Evolutionary conservation across 2,888 invertebrate species (phyloP).

Genomic region (Callinectes sapidus): DNA sequence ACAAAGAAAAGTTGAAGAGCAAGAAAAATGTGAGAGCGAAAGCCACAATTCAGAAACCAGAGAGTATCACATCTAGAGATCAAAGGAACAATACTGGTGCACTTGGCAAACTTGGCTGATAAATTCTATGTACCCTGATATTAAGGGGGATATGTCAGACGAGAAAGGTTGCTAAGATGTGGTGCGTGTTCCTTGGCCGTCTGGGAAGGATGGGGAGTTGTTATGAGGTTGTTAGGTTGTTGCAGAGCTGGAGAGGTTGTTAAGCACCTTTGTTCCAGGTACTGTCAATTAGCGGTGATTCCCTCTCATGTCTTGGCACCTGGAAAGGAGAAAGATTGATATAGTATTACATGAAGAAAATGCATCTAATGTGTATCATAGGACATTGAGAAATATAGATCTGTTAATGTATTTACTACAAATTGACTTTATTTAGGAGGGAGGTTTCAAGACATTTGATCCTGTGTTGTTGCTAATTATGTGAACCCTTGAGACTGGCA

Average conservation of each 20-base stretch:
- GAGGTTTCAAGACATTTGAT: too few species aligned
- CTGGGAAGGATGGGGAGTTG: not conserved
- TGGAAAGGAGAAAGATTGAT: not conserved
- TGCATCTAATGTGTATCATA: too few species aligned
- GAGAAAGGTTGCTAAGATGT: not conserved
- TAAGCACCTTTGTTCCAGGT: not conserved
- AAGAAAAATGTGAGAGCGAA: not conserved
- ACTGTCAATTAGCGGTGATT: not conserved
- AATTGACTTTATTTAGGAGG: too few species aligned
- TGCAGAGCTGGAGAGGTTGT: not conserved
- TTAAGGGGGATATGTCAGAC: not conserved
- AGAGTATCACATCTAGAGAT: not conserved
- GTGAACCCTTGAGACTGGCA: too few species aligned
- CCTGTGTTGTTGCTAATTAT: too few species aligned
- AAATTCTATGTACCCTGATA: not conserved
- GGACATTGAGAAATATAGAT: too few species aligned
- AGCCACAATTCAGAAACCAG: not conserved
- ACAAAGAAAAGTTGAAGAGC: not conserved
- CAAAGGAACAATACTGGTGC: not conserved
- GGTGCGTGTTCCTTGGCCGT: not conserved
- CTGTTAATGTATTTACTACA: too few species aligned
- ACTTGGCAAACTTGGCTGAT: not conserved
- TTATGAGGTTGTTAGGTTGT: not conserved
- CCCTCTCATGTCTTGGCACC: not conserved
- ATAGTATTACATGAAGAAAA: not conserved